phyloP scores from a whole-genome alignment of 2,113 vertebrate species.

The Carassius gibelio region DNA sequence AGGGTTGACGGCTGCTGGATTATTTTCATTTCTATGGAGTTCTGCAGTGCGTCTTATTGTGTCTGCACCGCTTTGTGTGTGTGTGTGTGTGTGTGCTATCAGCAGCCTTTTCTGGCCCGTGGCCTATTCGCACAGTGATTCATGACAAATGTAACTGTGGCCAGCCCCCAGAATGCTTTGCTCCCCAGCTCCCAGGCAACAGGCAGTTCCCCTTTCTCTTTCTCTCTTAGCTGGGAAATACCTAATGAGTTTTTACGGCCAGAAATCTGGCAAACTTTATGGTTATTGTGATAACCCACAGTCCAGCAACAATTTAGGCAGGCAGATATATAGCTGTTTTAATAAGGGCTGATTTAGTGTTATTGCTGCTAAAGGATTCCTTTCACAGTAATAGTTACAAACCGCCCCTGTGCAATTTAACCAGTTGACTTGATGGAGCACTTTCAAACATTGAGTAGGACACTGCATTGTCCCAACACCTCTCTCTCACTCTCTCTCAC shows the following conservation, averaged over 20 bases:
- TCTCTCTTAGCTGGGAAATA: constrained; percentile 67
- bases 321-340: constrained; percentile 74
- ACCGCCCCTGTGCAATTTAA: constrained; percentile 59
- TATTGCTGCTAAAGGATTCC: constrained; percentile 69
- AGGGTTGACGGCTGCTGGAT: constrained; percentile 42
- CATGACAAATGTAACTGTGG: constrained; percentile 62
- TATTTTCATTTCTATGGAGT: constrained; percentile 58
- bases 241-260: constrained; percentile 71
- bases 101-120: constrained; percentile 48
- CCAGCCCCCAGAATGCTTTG: constrained; percentile 58
- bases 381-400: constrained; percentile 62
- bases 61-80: constrained; percentile 25
- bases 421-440: constrained; percentile 51
- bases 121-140: constrained; percentile 60
- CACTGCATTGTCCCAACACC: constrained; percentile 42
- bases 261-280: constrained; percentile 71
- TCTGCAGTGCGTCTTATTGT: constrained; percentile 49
- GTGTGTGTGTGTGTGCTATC: constrained; percentile 36
- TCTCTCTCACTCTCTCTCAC: constrained; percentile 15
- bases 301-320: constrained; percentile 67
- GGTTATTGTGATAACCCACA: constrained; percentile 77
- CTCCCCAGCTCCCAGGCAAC: constrained; percentile 60
- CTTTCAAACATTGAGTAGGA: constrained; percentile 37
- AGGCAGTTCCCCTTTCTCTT: constrained; percentile 53
- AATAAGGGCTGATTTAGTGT: constrained; percentile 76